phyloP scores from a whole-genome alignment of 2,113 vertebrate genomes.

The Blennius ocellaris region DNA sequence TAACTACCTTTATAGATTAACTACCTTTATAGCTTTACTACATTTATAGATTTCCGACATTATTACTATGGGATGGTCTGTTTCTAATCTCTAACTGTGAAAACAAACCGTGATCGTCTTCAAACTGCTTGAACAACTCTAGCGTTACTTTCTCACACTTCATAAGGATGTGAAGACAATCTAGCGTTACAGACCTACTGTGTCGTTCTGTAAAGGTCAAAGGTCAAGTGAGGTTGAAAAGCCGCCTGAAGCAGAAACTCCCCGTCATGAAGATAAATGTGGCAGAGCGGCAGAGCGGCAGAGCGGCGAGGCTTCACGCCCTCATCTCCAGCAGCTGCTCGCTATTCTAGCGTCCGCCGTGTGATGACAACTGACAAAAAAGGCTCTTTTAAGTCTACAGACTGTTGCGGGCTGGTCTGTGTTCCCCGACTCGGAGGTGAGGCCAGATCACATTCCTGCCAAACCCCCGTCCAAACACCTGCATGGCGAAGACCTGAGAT shows the following conservation, averaged over 20 bases:
- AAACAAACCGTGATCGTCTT: no score
- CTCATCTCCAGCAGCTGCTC: slow-evolving; percentile 58
- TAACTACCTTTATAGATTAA: no score
- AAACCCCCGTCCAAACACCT: slow-evolving; percentile 79
- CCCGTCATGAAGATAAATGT: slow-evolving; percentile 5
- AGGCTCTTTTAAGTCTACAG: slow-evolving; percentile 53
- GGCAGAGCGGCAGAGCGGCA: neutral
- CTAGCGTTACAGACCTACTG: neutral
- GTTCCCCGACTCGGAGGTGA: slow-evolving; percentile 27
- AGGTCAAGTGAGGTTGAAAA: neutral
- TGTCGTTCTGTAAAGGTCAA: neutral
- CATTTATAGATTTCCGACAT: no score
- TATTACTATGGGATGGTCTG: no score
- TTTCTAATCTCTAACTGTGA: neutral
- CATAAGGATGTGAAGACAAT: neutral
- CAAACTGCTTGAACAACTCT: neutral
- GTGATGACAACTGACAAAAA: slow-evolving; percentile 54
- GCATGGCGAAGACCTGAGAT: slow-evolving; percentile 50
- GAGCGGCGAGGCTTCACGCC: neutral
- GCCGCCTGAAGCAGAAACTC: neutral
- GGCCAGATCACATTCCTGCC: slow-evolving; percentile 66
- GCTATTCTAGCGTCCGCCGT: neutral
- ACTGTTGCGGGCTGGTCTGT: slow-evolving; percentile 34
- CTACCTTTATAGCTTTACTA: no score
- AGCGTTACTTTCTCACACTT: neutral